Percentiles rank a stretch among this genome's conserved stretches.
Evolutionary conservation across 2,888 invertebrate genomes (phyloP).

Genomic region (Uloborus plumipes): DNA sequence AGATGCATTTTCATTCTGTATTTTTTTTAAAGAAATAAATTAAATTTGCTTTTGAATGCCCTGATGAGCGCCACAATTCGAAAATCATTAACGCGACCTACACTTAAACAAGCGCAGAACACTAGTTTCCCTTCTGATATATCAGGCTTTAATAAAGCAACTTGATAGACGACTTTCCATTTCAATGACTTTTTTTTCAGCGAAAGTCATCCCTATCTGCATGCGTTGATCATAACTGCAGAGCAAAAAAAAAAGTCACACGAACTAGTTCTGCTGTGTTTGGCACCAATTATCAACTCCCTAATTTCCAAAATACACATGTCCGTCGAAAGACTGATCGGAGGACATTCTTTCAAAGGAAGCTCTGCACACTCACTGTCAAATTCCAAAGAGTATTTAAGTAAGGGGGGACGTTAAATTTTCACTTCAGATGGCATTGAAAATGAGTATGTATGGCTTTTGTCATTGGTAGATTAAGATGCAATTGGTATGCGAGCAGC

Average conservation of each 20-base stretch:
- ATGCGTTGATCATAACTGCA: slow-evolving; percentile 2
- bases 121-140: no score
- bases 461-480: no score
- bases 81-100: no score
- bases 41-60: no score
- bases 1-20: no score
- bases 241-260: neutral
- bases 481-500: no score
- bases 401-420: neutral
- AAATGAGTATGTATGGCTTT: neutral
- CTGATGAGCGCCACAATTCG: no score
- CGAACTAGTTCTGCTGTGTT: slow-evolving; percentile 15
- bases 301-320: slow-evolving; percentile 24
- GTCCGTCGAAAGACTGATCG: neutral
- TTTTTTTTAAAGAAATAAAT: no score
- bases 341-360: neutral
- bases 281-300: slow-evolving; percentile 1
- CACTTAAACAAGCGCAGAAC: no score
- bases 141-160: no score
- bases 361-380: neutral
- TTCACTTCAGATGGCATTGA: slow-evolving; percentile 5
- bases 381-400: neutral
- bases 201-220: neutral
- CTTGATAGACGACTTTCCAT: no score
- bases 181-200: no score